These are phyloP conservation scores for Propithecus perrieri DNA, from an alignment of 2,797 vertebrate genomes.

Conservation along the genomic window DNA sequence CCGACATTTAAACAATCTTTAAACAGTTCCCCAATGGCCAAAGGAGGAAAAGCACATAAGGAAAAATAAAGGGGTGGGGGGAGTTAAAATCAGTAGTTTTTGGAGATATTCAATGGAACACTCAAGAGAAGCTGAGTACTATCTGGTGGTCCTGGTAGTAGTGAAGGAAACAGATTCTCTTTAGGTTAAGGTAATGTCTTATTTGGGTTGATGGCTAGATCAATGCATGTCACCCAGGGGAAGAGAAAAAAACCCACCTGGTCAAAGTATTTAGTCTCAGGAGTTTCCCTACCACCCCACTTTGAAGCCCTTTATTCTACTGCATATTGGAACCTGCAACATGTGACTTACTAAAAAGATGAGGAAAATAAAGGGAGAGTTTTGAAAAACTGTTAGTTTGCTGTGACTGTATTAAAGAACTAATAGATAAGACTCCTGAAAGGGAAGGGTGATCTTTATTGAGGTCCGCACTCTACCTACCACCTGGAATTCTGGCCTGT, in stretches of 20 bases:
- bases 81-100: background rate
- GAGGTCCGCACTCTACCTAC: background rate
- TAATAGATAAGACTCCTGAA: background rate
- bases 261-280: background rate
- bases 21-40: background rate
- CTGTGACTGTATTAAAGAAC: background rate
- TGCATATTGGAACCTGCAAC: background rate
- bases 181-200: background rate
- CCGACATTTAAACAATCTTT: conserved; percentile 21
- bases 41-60: background rate
- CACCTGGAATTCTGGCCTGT: background rate
- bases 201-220: background rate
- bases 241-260: background rate
- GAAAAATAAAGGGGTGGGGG: background rate
- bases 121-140: background rate
- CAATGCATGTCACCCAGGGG: background rate
- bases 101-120: background rate
- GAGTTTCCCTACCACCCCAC: background rate
- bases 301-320: background rate
- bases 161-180: conserved; percentile 16
- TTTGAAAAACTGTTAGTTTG: conserved; percentile 1
- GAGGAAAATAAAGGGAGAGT: conserved; percentile 8
- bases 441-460: background rate
- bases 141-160: background rate
- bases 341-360: conserved; percentile 30